Evolutionary conservation across 2,888 invertebrate genomes (phyloP).

Genomic region (Lithodes maja): DNA sequence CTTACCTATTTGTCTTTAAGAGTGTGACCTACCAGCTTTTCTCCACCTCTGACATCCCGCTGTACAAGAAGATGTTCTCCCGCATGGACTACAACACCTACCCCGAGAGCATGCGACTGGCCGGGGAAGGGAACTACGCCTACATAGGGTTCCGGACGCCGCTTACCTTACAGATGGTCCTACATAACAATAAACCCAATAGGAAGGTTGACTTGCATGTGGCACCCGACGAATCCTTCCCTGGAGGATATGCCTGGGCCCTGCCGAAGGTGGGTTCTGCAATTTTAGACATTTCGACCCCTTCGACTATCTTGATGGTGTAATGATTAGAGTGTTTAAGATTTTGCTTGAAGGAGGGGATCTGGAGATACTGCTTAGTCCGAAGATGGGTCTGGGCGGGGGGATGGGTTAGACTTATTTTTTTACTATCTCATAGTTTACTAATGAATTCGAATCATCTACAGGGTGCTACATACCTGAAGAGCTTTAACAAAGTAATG

Average conservation of each 20-base stretch:
- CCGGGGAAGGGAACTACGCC: conserved; percentile 57
- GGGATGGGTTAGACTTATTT: no score
- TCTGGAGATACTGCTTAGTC: no score
- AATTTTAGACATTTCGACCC: no score
- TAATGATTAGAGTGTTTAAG: no score
- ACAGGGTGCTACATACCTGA: no score
- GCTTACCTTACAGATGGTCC: conserved; percentile 49
- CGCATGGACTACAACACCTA: conserved; percentile 58
- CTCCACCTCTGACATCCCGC: conserved; percentile 57
- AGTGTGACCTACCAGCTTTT: conserved; percentile 51
- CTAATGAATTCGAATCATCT: no score
- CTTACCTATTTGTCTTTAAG: no score
- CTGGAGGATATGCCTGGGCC: conserved; percentile 67
- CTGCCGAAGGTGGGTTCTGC: conserved; percentile 60
- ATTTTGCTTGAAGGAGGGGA: no score
- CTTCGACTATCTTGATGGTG: no score
- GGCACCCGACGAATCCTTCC: conserved; percentile 13
- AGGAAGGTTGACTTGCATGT: conserved; percentile 56
- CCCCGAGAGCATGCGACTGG: conserved; percentile 56
- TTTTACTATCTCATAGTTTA: no score
- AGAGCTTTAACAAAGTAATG: no score
- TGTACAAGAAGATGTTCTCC: conserved; percentile 62
- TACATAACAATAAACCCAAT: conserved; percentile 42
- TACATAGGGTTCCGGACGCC: conserved; percentile 66
- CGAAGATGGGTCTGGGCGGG: no score